phyloP scores from a whole-genome alignment of 2,888 invertebrate genomes.

The Nymphalis urticae region DNA sequence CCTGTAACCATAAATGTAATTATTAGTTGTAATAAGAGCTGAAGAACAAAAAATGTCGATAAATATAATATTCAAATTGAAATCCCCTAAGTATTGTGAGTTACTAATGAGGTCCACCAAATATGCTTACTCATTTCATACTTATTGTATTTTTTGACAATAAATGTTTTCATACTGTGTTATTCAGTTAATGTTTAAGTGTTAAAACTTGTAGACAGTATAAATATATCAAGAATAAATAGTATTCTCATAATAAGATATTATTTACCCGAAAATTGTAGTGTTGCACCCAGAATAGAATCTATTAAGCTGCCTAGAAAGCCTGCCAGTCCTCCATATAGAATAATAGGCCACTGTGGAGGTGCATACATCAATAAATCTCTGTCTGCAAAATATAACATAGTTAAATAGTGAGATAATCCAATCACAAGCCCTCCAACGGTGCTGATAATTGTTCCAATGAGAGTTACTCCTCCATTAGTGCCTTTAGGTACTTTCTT shows the following conservation, averaged over 20 bases:
- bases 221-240: not conserved
- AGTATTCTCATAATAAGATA: not conserved
- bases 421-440: constrained; percentile 88
- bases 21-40: not conserved
- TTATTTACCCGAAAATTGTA: constrained; percentile 90
- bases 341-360: constrained; percentile 89
- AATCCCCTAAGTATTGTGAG: too few species aligned
- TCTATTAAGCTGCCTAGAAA: constrained; percentile 91
- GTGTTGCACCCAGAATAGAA: constrained; percentile 90
- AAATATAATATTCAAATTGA: too few species aligned
- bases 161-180: too few species aligned
- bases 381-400: constrained; percentile 84
- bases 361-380: constrained; percentile 81
- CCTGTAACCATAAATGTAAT: constrained; percentile 73
- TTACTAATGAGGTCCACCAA: too few species aligned
- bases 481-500: constrained; percentile 91
- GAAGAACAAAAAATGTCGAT: too few species aligned
- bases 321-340: constrained; percentile 87
- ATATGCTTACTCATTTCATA: too few species aligned
- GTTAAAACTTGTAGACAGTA: too few species aligned
- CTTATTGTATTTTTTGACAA: too few species aligned
- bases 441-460: constrained; percentile 81
- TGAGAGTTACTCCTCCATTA: constrained; percentile 90
- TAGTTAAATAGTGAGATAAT: constrained; percentile 84
- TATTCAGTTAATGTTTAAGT: too few species aligned